Conservation (phyloP, 2,113 vertebrate genomes). For the Lampris incognitus region DNA sequence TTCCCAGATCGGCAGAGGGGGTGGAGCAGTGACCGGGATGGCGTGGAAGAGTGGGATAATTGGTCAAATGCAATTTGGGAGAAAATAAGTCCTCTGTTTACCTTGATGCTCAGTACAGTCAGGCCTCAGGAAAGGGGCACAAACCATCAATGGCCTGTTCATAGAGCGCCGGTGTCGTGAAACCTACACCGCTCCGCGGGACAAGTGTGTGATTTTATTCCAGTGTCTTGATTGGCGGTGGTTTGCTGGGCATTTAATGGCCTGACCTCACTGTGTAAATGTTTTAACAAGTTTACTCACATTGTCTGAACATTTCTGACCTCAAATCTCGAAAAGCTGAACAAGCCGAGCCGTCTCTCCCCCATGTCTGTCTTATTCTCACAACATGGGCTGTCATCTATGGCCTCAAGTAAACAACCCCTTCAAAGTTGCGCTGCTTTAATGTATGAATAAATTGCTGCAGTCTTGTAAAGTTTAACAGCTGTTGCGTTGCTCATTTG, state of each 20-base stretch:
- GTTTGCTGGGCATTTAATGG: conserved; percentile 58
- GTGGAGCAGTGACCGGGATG: too few relatives aligned
- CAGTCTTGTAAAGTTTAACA: conserved; percentile 74
- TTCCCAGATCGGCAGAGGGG: too few relatives aligned
- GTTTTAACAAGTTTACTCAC: conserved; percentile 65
- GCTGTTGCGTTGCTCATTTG: conserved; percentile 75
- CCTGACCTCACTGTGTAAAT: conserved; percentile 64
- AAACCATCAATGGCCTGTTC: conserved; percentile 3
- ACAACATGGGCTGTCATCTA: conserved; percentile 40
- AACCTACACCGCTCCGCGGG: conserved; percentile 27
- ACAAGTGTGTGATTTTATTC: conserved; percentile 20
- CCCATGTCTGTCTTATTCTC: conserved; percentile 43
- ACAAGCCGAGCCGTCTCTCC: conserved; percentile 30
- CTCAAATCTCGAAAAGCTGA: conserved; percentile 50
- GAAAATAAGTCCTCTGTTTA: not conserved
- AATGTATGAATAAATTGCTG: conserved; percentile 66
- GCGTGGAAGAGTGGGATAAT: too few relatives aligned
- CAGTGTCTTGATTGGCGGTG: conserved; percentile 56
- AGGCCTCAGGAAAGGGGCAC: not conserved
- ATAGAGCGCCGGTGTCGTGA: conserved; percentile 19
- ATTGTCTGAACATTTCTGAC: conserved; percentile 62
- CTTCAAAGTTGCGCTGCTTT: conserved; percentile 60
- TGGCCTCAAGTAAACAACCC: conserved; percentile 64
- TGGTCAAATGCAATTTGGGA: too few relatives aligned
- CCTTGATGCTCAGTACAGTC: conserved; percentile 1